Evolutionary conservation across 2,797 vertebrate species (phyloP).

Genomic region (Protosalanx chinensis): DNA sequence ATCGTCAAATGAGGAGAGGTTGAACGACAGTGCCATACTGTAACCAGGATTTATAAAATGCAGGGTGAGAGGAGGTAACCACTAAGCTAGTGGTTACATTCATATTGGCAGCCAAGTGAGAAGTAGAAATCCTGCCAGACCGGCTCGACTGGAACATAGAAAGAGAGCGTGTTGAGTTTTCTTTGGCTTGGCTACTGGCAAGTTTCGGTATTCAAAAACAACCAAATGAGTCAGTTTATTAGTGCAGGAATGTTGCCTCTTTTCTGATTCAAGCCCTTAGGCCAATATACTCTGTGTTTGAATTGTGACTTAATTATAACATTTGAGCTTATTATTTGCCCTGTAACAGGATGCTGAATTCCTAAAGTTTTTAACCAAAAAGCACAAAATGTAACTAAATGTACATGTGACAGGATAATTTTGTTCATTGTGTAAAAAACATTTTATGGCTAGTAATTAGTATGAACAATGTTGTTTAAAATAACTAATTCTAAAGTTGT

Average conservation of each 20-base stretch:
- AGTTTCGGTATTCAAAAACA: constrained; percentile 36
- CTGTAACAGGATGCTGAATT: too few relatives aligned
- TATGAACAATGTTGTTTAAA: not conserved
- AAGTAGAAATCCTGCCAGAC: constrained; percentile 58
- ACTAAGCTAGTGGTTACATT: constrained; percentile 38
- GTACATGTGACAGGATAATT: not conserved
- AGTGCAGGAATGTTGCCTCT: too few relatives aligned
- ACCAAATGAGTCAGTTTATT: not conserved
- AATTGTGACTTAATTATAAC: too few relatives aligned
- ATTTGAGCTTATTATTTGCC: too few relatives aligned
- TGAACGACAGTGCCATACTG: constrained; percentile 16
- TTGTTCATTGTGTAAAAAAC: too few relatives aligned
- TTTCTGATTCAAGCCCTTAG: too few relatives aligned
- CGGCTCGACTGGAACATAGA: constrained; percentile 44
- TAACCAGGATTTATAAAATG: constrained; percentile 62
- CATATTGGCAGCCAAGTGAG: constrained; percentile 34
- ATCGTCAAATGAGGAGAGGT: constrained; percentile 12
- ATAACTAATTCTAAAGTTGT: too few relatives aligned
- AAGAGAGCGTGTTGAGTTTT: constrained; percentile 22
- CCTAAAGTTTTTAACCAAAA: not conserved
- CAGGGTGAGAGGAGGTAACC: constrained; percentile 19
- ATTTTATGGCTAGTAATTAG: not conserved
- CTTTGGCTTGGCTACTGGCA: constrained; percentile 24
- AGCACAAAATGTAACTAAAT: not conserved
- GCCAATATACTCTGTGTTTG: too few relatives aligned